A percentile compares a stretch with the other conserved stretches of the same genome.
Conservation (phyloP, 2,113 vertebrate genomes). For the Polypterus bichir region DNA sequence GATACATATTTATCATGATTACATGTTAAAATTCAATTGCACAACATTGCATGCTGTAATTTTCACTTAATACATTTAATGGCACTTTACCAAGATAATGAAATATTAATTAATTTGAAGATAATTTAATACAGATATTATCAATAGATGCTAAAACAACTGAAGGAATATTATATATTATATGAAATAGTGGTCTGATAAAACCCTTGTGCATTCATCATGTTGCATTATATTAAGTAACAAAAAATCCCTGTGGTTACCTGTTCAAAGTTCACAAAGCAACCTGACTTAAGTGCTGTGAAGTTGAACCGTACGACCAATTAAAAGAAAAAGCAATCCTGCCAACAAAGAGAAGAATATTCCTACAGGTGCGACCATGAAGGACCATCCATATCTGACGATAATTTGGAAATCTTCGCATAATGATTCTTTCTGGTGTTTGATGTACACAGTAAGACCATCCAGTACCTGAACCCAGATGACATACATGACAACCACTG, state of each 20-base stretch:
- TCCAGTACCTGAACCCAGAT: slow-evolving; percentile 73
- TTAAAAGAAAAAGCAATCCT: slow-evolving; percentile 77
- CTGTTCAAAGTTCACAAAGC: not conserved
- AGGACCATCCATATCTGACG: slow-evolving; percentile 76
- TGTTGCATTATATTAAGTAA: too few relatives aligned
- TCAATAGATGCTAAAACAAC: too few relatives aligned
- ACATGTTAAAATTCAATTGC: too few relatives aligned
- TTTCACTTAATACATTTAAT: too few relatives aligned
- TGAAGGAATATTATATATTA: not conserved
- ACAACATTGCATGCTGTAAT: too few relatives aligned
- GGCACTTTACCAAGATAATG: too few relatives aligned
- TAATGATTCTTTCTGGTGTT: slow-evolving; percentile 36
- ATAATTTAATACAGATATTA: too few relatives aligned
- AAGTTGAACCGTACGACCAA: slow-evolving; percentile 64
- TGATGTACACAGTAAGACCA: slow-evolving; percentile 61
- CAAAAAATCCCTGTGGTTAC: not conserved
- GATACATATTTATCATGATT: too few relatives aligned
- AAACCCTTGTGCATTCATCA: too few relatives aligned
- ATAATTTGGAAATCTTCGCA: slow-evolving; percentile 57
- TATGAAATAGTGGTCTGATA: not conserved
- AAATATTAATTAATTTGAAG: too few relatives aligned
- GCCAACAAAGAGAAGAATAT: slow-evolving; percentile 76
- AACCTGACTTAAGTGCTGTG: slow-evolving; percentile 39
- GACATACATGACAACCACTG: slow-evolving; percentile 69
- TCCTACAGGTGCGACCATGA: slow-evolving; percentile 80